Base-by-base conservation (phyloP, 2,888 invertebrate species). In the Poecilus cupreus region DNA sequence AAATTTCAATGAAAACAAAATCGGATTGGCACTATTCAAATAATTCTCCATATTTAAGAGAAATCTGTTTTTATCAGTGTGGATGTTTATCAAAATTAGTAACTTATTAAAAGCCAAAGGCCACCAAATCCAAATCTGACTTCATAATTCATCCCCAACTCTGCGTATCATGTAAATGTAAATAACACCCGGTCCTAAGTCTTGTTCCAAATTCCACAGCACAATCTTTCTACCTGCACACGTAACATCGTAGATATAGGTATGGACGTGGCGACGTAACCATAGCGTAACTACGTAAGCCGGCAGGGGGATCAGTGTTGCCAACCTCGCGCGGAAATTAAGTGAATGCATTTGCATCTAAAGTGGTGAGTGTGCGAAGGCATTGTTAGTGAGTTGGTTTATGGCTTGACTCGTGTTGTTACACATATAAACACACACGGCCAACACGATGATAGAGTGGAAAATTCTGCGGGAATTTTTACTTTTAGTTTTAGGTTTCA, bases 301-400 rank as follows among this genome's bases (percentile, higher is more conserved):
- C 39, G 37, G 64, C 64, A 37, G 18, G 37, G 64, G 37, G 64
- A 68, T 68, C 64, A 68, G 37, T 18, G 64, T 68, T 39, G 51
- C 64, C 64, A 68, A 2, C 60, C 13, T 32, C 18, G 51, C 64
- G 64, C 64, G 74, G 51, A 74, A 74, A 51, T 74, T 51, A 74
- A 74, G 74, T 51, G 74, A 74, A 51, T 74, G 74, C 24, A 74
- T 74, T 74, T 74, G 74, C 74, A 74, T 74, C 51, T 74, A 74
- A 74, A 74, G 74, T 74, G 49, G 26, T 24, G 51, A 39, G 46
- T 32, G 32, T 32, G 32, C 24, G 43, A 18, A 13, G 51, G 49
- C 74, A 26, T 74, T 74, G 74, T 74, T 74, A 74, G 51, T 18
- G 49, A 22, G 26, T 16, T 26, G 49, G 74, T 74, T 74, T 68